phyloP scores from a whole-genome alignment of 2,113 vertebrate species.

The Caretta caretta region DNA sequence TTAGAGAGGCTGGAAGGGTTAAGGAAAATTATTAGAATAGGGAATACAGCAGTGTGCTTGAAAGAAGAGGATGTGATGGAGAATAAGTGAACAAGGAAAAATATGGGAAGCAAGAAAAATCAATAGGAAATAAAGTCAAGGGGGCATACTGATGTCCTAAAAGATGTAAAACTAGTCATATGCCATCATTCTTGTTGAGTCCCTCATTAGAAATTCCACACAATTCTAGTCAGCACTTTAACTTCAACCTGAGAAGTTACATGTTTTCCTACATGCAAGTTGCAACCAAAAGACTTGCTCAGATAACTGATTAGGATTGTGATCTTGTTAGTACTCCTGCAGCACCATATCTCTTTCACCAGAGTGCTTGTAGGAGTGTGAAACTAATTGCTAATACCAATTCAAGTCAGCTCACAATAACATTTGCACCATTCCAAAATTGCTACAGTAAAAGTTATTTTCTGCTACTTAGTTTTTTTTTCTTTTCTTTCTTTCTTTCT shows the following conservation, averaged over 20 bases:
- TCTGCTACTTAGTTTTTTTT: not conserved
- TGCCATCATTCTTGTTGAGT: fast-evolving
- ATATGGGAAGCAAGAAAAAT: not conserved
- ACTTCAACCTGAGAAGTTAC: slow-evolving; percentile 21
- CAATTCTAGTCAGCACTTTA: not conserved
- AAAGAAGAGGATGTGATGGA: not conserved
- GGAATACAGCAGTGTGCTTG: not conserved
- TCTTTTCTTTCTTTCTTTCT: not conserved
- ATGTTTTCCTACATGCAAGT: not conserved
- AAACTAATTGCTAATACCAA: not conserved
- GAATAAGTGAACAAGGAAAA: not conserved
- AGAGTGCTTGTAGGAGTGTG: not conserved
- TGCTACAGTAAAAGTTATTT: not conserved
- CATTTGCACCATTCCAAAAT: not conserved
- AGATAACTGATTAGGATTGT: not conserved
- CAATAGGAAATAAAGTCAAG: not conserved
- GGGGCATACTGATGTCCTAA: not conserved
- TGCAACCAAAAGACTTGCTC: not conserved
- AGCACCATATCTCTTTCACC: not conserved
- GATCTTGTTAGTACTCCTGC: not conserved
- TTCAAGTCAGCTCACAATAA: not conserved
- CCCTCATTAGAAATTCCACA: not conserved
- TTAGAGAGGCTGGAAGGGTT: not conserved
- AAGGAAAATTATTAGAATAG: not conserved
- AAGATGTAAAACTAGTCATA: not conserved